These are phyloP conservation scores for Leptinotarsa lineolata DNA, from an alignment of 1,140 invertebrate species.

Conservation along the genomic window DNA sequence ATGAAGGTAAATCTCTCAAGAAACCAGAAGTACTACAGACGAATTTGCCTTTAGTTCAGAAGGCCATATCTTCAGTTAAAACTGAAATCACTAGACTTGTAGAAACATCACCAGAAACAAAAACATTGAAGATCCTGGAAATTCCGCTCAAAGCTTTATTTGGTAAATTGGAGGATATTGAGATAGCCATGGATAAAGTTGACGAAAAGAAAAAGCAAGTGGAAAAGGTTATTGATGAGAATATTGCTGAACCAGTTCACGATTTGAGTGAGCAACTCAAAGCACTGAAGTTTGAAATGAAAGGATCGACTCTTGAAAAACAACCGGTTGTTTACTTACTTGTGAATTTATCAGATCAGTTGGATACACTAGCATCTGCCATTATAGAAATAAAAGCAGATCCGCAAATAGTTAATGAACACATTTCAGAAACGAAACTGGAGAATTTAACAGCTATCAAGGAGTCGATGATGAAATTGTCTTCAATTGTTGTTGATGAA, in stretches of 20 bases:
- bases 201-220: no score
- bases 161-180: background rate
- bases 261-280: slow-evolving; percentile 20
- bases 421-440: slow-evolving; percentile 7
- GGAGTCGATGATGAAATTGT: slow-evolving; percentile 31
- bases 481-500: slow-evolving; percentile 27
- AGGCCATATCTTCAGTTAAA: slow-evolving; percentile 19
- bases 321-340: no score
- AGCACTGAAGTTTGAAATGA: slow-evolving; percentile 17
- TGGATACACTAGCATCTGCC: no score
- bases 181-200: background rate
- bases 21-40: slow-evolving; percentile 23
- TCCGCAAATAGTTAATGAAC: slow-evolving; percentile 29
- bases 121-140: slow-evolving; percentile 11
- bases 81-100: slow-evolving; percentile 14
- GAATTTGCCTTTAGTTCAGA: slow-evolving; percentile 4
- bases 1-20: slow-evolving; percentile 17
- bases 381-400: slow-evolving; percentile 6
- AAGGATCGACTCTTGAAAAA: slow-evolving; percentile 1
- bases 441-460: slow-evolving; percentile 19
- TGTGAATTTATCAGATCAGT: no score
- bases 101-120: background rate
- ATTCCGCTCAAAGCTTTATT: background rate
- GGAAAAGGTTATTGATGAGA: no score
- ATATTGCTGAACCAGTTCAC: background rate